phyloP scores from a whole-genome alignment of 2,113 vertebrate species.

The Rhegmatorhina hoffmannsi region DNA sequence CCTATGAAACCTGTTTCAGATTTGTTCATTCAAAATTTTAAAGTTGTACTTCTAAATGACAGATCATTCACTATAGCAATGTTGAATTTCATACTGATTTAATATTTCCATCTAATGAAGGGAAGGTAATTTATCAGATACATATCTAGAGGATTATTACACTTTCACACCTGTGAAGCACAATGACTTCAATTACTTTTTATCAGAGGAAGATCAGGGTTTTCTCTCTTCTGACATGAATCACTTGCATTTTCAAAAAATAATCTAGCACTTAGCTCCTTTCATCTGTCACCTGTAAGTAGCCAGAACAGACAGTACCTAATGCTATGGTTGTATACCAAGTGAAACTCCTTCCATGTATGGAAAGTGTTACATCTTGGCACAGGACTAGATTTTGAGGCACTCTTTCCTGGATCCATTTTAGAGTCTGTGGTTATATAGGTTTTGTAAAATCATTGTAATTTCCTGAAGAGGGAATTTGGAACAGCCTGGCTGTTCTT shows the following conservation, averaged over 20 bases:
- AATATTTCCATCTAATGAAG: neutral
- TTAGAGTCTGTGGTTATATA: neutral
- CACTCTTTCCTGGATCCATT: neutral
- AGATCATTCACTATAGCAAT: neutral
- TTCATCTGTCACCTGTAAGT: neutral
- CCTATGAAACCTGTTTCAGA: neutral
- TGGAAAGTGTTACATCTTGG: neutral
- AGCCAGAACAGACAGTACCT: neutral
- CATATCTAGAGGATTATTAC: neutral
- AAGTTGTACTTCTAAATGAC: neutral
- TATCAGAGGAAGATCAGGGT: neutral
- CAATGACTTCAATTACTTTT: neutral
- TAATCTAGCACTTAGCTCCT: neutral
- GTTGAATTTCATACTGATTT: neutral
- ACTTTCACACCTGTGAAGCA: neutral
- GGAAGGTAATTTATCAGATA: neutral
- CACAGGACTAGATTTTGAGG: neutral
- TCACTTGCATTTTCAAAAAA: neutral
- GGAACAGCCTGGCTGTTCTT: neutral
- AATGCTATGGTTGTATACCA: neutral
- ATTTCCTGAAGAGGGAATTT: neutral
- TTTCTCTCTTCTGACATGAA: neutral
- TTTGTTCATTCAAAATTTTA: neutral
- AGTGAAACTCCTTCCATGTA: neutral
- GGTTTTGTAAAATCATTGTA: neutral